These are phyloP conservation scores for Drosophila borealis DNA, from an alignment of 2,888 invertebrate species.

Conservation along the genomic window DNA sequence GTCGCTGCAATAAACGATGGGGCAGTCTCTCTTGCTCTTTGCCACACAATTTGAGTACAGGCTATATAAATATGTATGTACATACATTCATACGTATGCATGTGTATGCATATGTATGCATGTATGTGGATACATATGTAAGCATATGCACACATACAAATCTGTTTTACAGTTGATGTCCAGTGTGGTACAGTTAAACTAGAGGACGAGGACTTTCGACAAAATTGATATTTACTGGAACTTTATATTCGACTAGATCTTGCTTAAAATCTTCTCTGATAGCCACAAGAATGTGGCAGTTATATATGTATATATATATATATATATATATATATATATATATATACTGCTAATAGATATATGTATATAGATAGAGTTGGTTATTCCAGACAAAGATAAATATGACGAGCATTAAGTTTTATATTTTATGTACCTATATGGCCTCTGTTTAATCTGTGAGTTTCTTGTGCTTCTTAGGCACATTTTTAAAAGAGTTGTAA, in stretches of 20 bases:
- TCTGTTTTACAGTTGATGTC: not conserved
- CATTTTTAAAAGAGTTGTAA: not conserved
- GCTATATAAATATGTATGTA: not conserved
- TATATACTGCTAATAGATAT: too few relatives aligned
- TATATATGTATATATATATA: too few relatives aligned
- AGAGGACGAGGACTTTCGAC: slow-evolving; percentile 3
- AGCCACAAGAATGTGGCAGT: too few relatives aligned
- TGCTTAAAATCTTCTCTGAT: not conserved
- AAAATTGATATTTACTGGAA: not conserved
- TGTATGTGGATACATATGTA: not conserved
- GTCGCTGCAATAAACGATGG: slow-evolving; percentile 8
- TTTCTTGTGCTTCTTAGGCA: not conserved
- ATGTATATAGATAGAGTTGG: too few relatives aligned
- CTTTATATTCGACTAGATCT: not conserved
- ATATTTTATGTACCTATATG: not conserved
- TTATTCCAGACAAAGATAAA: too few relatives aligned
- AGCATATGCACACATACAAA: not conserved
- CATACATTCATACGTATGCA: not conserved
- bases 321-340: too few relatives aligned
- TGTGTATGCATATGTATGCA: not conserved
- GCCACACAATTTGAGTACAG: slow-evolving; percentile 14
- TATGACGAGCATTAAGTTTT: not conserved
- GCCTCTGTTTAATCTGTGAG: not conserved
- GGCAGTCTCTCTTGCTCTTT: slow-evolving; percentile 15
- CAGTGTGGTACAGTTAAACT: slow-evolving; percentile 21